Conservation (phyloP, 2,888 invertebrate genomes). For the Eurytoma californica region DNA sequence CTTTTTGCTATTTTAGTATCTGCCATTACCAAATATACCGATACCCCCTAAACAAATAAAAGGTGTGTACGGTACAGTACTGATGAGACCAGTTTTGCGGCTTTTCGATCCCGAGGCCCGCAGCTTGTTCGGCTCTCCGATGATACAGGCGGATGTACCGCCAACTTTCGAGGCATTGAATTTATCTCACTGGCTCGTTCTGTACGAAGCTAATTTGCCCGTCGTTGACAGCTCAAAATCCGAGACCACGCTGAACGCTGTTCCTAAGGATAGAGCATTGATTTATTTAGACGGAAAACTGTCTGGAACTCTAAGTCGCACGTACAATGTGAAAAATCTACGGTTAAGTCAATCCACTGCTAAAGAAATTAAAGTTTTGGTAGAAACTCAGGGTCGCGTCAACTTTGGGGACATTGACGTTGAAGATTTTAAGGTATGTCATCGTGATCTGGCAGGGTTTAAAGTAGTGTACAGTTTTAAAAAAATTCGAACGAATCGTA, state of each 20-base stretch:
- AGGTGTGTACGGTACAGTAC: slow-evolving; percentile 80
- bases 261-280: slow-evolving; percentile 77
- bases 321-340: slow-evolving; percentile 59
- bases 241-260: slow-evolving; percentile 71
- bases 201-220: slow-evolving; percentile 74
- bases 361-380: slow-evolving; percentile 72
- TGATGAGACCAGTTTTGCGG: slow-evolving; percentile 76
- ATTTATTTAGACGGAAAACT: slow-evolving; percentile 75
- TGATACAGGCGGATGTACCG: slow-evolving; percentile 68
- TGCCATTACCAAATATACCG: slow-evolving; percentile 77
- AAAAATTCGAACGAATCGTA: slow-evolving; percentile 7
- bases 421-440: slow-evolving; percentile 72
- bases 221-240: slow-evolving; percentile 59
- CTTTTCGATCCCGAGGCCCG: slow-evolving; percentile 70
- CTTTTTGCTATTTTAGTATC: slow-evolving; percentile 76
- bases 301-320: slow-evolving; percentile 65
- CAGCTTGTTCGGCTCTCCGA: slow-evolving; percentile 68
- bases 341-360: slow-evolving; percentile 52
- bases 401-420: slow-evolving; percentile 79
- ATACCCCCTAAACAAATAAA: slow-evolving; percentile 76
- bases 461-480: slow-evolving; percentile 59
- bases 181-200: slow-evolving; percentile 74
- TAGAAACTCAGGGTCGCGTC: slow-evolving; percentile 90
- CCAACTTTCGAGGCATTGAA: slow-evolving; percentile 77
- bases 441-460: background rate